Base-by-base conservation (phyloP, 1,140 invertebrate genomes). In the Drosophila insularis region DNA sequence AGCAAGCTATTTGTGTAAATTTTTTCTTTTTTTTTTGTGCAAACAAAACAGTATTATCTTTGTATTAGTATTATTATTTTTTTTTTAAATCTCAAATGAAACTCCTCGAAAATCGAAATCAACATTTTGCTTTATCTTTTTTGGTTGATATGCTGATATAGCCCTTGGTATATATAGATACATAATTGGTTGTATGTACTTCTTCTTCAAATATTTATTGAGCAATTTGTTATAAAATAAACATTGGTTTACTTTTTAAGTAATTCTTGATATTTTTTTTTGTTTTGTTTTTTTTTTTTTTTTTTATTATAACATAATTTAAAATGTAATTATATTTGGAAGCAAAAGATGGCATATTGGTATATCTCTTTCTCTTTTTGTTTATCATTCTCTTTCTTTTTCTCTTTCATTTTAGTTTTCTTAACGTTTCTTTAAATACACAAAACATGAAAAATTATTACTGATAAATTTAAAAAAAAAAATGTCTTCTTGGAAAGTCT, bases 241-340 rank as follows among this genome's bases (percentile, higher is more conserved):
- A 86, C 78, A 86, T 75, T 81, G 35, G 27, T 59, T 73, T 78
- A 87, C 82, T 86, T 87, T 86, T 87, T 39, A 86, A 86, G 79
- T 73, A 87, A 37, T 63, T 80, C 32, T 10, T 19, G 27, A 27
- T 27, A 27, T 39, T 39, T 60, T 60, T 31, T 21, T 67, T 72
- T n/a, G n/a, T n/a, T 40, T 46, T 67, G 61, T 84, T 76, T 73
- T 75, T 74, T 74, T 80, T 55, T 66, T 63, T 86, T 17, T 46
- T 46, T 17, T 50, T 50, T 50, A 21, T 50, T 50, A 50, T 50
- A 85, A 86, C 81, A 81, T 86, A 86, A 73, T 78, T 63, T 81
- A 71, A 86, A 81, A 65, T 72, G 68, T 86, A 85, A 78, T 85
- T 87, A 86, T 87, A 86, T 86, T 86, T 86, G 81, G 82, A 86